Conservation (phyloP, 2,113 vertebrate species). For the Lontra canadensis region DNA sequence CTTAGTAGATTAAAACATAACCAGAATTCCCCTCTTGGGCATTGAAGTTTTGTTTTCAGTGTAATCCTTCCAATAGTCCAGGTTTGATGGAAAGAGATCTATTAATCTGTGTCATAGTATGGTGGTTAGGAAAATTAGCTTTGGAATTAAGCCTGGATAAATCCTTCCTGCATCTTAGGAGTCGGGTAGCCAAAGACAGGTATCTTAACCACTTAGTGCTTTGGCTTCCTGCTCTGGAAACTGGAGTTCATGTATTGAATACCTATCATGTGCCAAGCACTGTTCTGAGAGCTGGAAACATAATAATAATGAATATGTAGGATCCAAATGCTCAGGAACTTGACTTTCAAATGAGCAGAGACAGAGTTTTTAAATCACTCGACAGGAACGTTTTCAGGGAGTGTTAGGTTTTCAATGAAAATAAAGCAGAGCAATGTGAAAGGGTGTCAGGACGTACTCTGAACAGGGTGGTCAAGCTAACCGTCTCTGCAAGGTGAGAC, state of each 20-base stretch:
- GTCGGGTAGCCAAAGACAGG: background rate
- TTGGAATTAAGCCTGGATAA: background rate
- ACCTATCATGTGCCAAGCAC: background rate
- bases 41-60: background rate
- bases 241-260: background rate
- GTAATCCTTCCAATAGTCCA: background rate
- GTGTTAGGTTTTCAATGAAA: background rate
- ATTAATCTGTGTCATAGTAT: background rate
- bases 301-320: background rate
- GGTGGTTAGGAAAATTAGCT: background rate
- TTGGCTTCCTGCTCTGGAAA: background rate
- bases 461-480: background rate
- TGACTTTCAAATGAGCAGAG: background rate
- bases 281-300: background rate
- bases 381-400: background rate
- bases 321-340: background rate
- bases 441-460: background rate
- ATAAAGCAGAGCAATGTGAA: background rate
- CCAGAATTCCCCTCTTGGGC: background rate
- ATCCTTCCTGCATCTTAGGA: background rate
- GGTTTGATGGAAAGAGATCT: background rate
- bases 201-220: background rate
- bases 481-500: background rate
- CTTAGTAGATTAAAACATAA: conserved; percentile 15
- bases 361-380: background rate